Conservation (phyloP, 1,140 invertebrate species). For the Papilio aristodemus region DNA sequence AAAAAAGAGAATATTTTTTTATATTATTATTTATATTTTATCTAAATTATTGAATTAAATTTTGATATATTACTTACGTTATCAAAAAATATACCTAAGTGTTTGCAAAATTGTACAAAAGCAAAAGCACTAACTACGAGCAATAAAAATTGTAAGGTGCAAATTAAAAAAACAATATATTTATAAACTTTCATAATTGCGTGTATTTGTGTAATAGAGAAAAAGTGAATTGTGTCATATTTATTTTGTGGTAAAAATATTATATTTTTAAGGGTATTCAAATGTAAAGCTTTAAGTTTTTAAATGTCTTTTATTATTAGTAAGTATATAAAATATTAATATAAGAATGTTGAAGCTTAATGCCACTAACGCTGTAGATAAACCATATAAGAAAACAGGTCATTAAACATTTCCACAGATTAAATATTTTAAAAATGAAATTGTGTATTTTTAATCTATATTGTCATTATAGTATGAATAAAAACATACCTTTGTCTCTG, state of each 20-base stretch:
- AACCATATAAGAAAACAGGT: background rate
- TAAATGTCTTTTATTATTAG: background rate
- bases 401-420: too few relatives aligned
- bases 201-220: constrained; percentile 34
- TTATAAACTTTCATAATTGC: constrained; percentile 18
- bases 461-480: background rate
- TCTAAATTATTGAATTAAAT: background rate
- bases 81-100: background rate
- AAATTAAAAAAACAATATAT: constrained; percentile 42
- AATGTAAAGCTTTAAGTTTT: background rate
- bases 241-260: background rate
- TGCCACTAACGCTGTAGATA: background rate
- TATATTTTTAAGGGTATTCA: too few relatives aligned
- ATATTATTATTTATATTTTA: background rate
- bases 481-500: background rate
- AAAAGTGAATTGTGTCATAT: background rate
- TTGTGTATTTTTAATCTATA: background rate
- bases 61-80: background rate
- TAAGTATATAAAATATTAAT: background rate
- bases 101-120: constrained; percentile 40
- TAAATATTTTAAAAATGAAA: background rate
- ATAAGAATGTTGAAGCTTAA: too few relatives aligned
- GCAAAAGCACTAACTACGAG: constrained; percentile 59
- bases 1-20: too few relatives aligned
- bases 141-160: constrained; percentile 53